Evolutionary conservation across 2,888 invertebrate genomes (phyloP), one percentile per base, ranked within the genome.

Genomic region (Ophraella communa): DNA sequence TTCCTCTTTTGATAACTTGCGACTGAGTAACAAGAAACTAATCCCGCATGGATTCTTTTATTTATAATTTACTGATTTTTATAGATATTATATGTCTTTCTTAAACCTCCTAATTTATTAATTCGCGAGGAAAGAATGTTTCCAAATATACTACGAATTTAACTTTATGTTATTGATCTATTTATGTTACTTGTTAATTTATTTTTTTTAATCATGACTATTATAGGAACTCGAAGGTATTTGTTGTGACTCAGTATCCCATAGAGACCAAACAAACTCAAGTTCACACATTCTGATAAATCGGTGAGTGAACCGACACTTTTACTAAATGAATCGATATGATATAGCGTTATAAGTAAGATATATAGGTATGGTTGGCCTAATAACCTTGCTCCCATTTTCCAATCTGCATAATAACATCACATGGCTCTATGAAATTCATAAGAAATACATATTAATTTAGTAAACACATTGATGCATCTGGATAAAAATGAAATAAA

Each of bases 201-300:
- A 14, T 5, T 39, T 14, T 39, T 35, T 14, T 14, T 3, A 49
- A 49, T 7, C 24, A 23, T 24, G 24, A 8, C 14, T 8, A 10
- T 52, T 35, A 39, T 35, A 8, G n/a, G n/a, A 61, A 53, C 47
- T 55, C 24, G 20, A 21, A 61, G 42, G 14, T 53, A 52, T 71
- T 66, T 73, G 71, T 73, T 73, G 71, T 73, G 67, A 72, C 66
- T 64, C 59, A 53, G 72, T 73, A 56, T 69, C 73, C 72, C 70
- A 42, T 71, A 64, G 72, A 69, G 70, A 73, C 73, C 67, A 39
- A 62, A n/a, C n/a, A n/a, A 66, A 51, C 69, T 71, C 72, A 73
- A 72, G 71, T 72, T 73, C 73, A 70, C 56, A 58, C 35, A 21
- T 57, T 53, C 47, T 24, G 27, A 52, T 39, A 18, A 18, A 42